Evolutionary conservation across 2,888 invertebrate genomes (phyloP), one percentile per base, ranked within the genome.

Genomic region (Tipula vernalis): DNA sequence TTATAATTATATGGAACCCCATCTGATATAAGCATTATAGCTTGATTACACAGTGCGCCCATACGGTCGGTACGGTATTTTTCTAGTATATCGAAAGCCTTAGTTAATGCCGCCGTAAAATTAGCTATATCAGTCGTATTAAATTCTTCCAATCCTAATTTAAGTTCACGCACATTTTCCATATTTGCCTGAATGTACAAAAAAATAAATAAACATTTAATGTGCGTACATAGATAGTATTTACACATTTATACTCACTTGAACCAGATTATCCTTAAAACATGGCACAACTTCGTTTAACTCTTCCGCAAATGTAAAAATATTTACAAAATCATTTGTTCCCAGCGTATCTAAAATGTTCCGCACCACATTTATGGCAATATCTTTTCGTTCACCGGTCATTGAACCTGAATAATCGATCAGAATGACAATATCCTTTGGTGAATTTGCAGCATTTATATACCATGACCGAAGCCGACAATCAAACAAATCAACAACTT

Each of bases 21-120:
- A 91, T 99, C 99, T n/a, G 99, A 99, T 89, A 99, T 95, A 89
- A 99, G 92, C 99, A 99, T 99, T 89, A 99, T 99, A 42, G 98
- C 99, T 93, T 98, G 96, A 92, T 97, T 98, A 91, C 96, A 96
- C 89, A 94, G 93, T 83, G 96, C 95, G 83, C 96, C 96, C 84
- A 94, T 93, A 86, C 93, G 92, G 88, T 93, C 93, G 39, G 92
- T 92, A 88, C 95, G 93, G 89, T 94, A 94, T 85, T 93, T 92
- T 91, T 94, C 94, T 87, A 99, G 93, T 83, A 98, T 93, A 89
- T 97, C 95, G 92, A 99, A 99, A 0, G 99, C 99, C 89, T 94
- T 95, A 13, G 95, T 96, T 86, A 99, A 92, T 10, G 98, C 98
- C 87, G 95, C 93, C 39, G 97, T 96, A 92, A 98, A 99, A 91